These are phyloP conservation scores for Dasysyrphus tricinctus DNA, from an alignment of 2,888 invertebrate species.

Conservation along the genomic window DNA sequence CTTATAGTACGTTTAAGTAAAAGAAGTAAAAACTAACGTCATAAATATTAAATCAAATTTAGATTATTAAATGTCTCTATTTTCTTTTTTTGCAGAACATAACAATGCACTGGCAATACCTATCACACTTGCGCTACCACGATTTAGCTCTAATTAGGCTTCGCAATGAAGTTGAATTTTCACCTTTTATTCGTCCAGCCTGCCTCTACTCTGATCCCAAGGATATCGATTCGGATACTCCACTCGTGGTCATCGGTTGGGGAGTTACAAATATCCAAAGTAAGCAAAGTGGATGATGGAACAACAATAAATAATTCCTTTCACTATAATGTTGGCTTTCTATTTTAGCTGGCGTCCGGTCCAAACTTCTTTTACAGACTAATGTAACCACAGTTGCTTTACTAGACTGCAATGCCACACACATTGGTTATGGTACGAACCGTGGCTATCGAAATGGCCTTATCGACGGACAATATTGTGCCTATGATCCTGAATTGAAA, in stretches of 20 bases:
- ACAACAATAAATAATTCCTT: too few species aligned
- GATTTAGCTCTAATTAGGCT: slow-evolving; percentile 80
- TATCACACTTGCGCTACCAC: slow-evolving; percentile 77
- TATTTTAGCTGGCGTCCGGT: slow-evolving; percentile 70
- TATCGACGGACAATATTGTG: slow-evolving; percentile 76
- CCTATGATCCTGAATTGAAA: slow-evolving; percentile 71
- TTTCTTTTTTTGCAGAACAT: too few species aligned
- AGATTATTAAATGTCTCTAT: too few species aligned
- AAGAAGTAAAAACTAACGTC: too few species aligned
- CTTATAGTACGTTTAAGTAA: too few species aligned
- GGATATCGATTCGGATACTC: slow-evolving; percentile 77
- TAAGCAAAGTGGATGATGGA: slow-evolving; percentile 67
- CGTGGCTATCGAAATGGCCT: slow-evolving; percentile 68
- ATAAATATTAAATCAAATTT: too few species aligned
- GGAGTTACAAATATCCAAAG: slow-evolving; percentile 78
- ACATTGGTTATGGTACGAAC: slow-evolving; percentile 44
- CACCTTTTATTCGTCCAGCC: slow-evolving; percentile 76
- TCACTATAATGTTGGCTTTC: background rate
- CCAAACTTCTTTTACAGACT: slow-evolving; percentile 73
- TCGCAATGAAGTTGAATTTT: slow-evolving; percentile 66
- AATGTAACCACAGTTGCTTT: slow-evolving; percentile 74
- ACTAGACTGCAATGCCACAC: slow-evolving; percentile 65
- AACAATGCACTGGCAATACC: slow-evolving; percentile 78
- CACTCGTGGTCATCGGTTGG: slow-evolving; percentile 80
- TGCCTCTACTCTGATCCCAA: slow-evolving; percentile 77